Conservation (phyloP, 2,888 invertebrate genomes). For the Drosophila buzzatii region DNA sequence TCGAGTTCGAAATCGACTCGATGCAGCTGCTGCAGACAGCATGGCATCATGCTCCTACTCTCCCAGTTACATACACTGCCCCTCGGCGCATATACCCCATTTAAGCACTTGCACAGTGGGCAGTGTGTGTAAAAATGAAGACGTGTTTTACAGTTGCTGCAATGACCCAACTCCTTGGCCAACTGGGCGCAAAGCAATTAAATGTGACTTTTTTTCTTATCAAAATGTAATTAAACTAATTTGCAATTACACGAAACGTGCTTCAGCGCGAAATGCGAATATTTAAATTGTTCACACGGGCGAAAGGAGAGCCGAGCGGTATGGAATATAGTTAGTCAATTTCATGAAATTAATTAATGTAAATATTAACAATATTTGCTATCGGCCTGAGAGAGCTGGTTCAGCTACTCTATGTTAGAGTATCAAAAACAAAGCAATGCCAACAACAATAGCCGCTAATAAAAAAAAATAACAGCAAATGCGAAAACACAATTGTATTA, state of each 20-base stretch:
- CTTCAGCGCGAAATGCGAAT: neutral
- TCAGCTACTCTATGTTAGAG: slow-evolving; percentile 30
- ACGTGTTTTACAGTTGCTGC: slow-evolving; percentile 7
- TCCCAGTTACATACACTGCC: neutral
- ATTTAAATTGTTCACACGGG: neutral
- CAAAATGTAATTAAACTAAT: slow-evolving; percentile 11
- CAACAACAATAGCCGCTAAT: slow-evolving; percentile 9
- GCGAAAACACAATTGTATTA: slow-evolving; percentile 55
- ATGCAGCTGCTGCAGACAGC: too few relatives aligned
- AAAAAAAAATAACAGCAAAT: slow-evolving; percentile 29
- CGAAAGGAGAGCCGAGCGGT: neutral
- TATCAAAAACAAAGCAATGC: slow-evolving; percentile 36
- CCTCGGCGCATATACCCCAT: neutral
- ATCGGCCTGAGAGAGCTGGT: neutral
- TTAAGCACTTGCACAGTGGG: neutral
- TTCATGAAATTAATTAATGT: neutral
- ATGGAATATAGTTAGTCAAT: neutral
- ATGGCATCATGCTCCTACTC: neutral
- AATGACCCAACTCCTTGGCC: neutral
- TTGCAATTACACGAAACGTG: slow-evolving; percentile 10
- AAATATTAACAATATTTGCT: neutral
- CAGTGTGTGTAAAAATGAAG: slow-evolving; percentile 6
- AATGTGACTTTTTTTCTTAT: slow-evolving; percentile 12
- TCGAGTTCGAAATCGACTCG: neutral
- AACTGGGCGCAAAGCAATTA: slow-evolving; percentile 9